These are phyloP conservation scores for Erithacus rubecula DNA, from an alignment of 2,797 vertebrate species.

Conservation along the genomic window DNA sequence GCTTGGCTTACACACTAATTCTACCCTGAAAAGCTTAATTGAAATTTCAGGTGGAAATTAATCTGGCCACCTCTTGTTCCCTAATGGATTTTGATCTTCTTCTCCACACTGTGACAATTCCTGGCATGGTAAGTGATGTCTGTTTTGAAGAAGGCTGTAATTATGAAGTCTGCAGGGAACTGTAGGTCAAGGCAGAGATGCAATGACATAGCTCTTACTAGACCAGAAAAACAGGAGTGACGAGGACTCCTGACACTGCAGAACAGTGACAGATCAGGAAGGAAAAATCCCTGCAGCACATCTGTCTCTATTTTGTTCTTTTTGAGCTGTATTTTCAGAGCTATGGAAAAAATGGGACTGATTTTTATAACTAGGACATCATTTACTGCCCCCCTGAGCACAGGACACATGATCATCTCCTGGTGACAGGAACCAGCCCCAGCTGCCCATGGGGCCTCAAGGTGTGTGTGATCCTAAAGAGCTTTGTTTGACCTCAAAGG, in stretches of 20 bases:
- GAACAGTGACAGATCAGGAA: not conserved
- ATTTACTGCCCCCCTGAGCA: not conserved
- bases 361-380: not conserved
- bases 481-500: not conserved
- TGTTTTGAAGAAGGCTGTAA: slow-evolving; percentile 42
- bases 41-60: slow-evolving; percentile 57
- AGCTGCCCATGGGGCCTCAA: not conserved
- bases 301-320: not conserved
- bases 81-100: slow-evolving; percentile 43
- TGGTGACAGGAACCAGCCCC: not conserved
- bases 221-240: slow-evolving; percentile 52
- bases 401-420: not conserved
- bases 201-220: slow-evolving; percentile 17
- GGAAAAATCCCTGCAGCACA: not conserved
- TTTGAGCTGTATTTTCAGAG: not conserved
- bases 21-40: slow-evolving; percentile 18
- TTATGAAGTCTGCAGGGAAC: slow-evolving; percentile 48
- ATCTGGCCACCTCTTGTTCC: slow-evolving; percentile 23
- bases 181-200: slow-evolving; percentile 18
- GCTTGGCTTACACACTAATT: not conserved
- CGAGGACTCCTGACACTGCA: slow-evolving; percentile 6
- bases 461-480: not conserved
- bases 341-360: not conserved
- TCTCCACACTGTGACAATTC: slow-evolving; percentile 22
- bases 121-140: slow-evolving; percentile 24